phyloP scores from a whole-genome alignment of 2,888 invertebrate genomes.

The Heteromyza rotundicornis region DNA sequence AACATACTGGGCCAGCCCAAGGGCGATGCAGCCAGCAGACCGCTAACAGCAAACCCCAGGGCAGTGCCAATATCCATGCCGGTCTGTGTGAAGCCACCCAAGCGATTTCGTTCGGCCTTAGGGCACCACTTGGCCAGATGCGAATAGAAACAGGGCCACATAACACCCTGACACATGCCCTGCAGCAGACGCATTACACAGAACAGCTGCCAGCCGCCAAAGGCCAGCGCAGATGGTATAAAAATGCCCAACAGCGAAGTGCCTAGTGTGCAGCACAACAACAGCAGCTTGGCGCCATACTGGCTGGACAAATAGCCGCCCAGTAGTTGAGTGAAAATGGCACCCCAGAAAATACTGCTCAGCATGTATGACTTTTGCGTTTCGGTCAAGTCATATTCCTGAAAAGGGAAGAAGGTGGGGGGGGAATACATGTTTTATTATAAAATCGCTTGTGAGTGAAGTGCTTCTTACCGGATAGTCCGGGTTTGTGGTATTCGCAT shows the following conservation, averaged over 20 bases:
- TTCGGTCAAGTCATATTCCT: constrained; percentile 65
- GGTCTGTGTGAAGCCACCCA: constrained; percentile 66
- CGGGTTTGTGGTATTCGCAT: constrained; percentile 63
- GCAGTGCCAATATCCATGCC: constrained; percentile 73
- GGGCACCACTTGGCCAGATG: constrained; percentile 74
- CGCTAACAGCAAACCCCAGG: constrained; percentile 69
- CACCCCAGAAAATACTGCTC: constrained; percentile 71
- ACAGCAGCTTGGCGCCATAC: constrained; percentile 71
- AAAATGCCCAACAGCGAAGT: constrained; percentile 70
- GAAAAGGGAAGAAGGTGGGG: constrained; percentile 40
- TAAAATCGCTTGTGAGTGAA: too few species aligned
- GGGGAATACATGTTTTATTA: not conserved
- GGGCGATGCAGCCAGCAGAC: constrained; percentile 66
- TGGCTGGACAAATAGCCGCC: constrained; percentile 70
- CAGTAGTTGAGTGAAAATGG: constrained; percentile 67
- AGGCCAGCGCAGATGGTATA: constrained; percentile 71
- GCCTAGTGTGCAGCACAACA: constrained; percentile 64
- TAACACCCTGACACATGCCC: constrained; percentile 71
- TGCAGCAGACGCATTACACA: constrained; percentile 68
- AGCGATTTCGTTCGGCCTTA: constrained; percentile 66
- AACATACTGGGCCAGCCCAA: constrained; percentile 76
- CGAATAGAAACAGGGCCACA: constrained; percentile 71
- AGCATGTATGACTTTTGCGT: constrained; percentile 65
- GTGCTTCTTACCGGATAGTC: constrained; percentile 65
- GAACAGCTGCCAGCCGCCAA: constrained; percentile 68